phyloP scores from a whole-genome alignment of 2,113 vertebrate genomes.

The Lucifuga dentata region DNA sequence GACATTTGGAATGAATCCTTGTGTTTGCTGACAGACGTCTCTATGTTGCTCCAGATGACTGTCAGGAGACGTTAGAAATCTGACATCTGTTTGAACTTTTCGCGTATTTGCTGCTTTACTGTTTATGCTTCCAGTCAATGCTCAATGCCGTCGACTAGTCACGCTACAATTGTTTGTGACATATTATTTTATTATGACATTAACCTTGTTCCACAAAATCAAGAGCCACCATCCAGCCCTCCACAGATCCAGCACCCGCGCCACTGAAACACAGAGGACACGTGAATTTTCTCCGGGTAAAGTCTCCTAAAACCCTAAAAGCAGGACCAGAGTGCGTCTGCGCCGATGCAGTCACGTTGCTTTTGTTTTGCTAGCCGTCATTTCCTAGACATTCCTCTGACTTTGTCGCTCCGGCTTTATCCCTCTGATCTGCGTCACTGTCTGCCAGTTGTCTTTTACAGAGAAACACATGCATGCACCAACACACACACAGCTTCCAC shows the following conservation, averaged over 20 bases:
- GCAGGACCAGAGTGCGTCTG: not conserved
- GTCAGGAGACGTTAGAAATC: conserved; percentile 58
- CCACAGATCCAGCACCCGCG: not conserved
- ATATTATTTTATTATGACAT: conserved; percentile 28
- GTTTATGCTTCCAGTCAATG: conserved; percentile 40
- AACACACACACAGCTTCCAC: conserved; percentile 26
- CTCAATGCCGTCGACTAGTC: conserved; percentile 5
- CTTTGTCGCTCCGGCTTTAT: conserved; percentile 32
- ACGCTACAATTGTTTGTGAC: conserved; percentile 12
- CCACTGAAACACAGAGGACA: conserved; percentile 4
- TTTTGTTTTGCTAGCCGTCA: conserved; percentile 49
- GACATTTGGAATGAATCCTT: conserved; percentile 32
- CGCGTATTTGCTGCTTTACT: conserved; percentile 30
- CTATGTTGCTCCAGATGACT: conserved; percentile 54
- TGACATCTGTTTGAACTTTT: conserved; percentile 40
- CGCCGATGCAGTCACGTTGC: conserved; percentile 43
- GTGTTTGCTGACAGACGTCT: conserved; percentile 60
- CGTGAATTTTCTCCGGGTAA: conserved; percentile 38
- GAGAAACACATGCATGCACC: conserved; percentile 44
- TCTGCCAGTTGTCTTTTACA: conserved; percentile 44
- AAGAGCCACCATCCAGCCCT: not conserved
- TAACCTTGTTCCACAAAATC: conserved; percentile 3
- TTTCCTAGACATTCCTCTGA: conserved; percentile 61
- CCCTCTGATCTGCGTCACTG: conserved; percentile 52
- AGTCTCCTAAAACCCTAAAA: not conserved